A percentile compares a stretch with the other conserved stretches of the same genome.
phyloP scores from a whole-genome alignment of 2,797 vertebrate genomes.

The Agapornis canus region DNA sequence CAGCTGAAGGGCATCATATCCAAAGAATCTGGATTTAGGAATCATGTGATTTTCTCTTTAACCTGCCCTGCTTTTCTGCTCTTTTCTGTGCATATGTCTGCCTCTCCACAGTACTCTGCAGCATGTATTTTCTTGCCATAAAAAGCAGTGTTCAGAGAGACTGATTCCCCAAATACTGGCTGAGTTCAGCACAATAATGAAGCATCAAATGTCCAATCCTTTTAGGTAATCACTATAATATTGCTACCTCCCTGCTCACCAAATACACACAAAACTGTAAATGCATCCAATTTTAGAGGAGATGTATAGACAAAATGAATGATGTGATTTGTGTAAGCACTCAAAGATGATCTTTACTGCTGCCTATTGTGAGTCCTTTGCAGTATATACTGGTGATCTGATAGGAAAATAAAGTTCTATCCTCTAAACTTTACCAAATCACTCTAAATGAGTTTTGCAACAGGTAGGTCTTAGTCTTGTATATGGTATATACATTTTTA shows the following conservation, averaged over 20 bases:
- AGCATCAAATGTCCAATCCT: background rate
- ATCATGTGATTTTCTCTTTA: background rate
- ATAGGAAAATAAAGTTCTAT: background rate
- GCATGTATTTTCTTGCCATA: background rate
- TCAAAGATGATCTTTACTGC: background rate
- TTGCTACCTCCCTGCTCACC: background rate
- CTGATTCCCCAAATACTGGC: background rate
- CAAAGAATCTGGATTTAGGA: background rate
- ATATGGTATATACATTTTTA: background rate
- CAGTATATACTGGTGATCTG: background rate
- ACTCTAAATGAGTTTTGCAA: background rate
- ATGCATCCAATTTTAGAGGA: background rate
- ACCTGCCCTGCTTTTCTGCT: background rate
- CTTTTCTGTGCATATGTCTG: background rate
- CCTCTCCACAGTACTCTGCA: background rate
- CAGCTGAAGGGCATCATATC: background rate
- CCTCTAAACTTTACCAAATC: background rate
- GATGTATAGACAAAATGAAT: background rate
- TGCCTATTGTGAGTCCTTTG: background rate
- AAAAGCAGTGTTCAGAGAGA: background rate
- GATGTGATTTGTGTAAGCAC: background rate
- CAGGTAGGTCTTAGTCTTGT: background rate
- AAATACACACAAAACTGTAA: background rate
- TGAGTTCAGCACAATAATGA: rapidly evolving
- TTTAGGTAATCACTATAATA: background rate